Evolutionary conservation across 2,797 vertebrate genomes (phyloP), one percentile per base, ranked within the genome.

Genomic region (Periophthalmus magnuspinnatus): DNA sequence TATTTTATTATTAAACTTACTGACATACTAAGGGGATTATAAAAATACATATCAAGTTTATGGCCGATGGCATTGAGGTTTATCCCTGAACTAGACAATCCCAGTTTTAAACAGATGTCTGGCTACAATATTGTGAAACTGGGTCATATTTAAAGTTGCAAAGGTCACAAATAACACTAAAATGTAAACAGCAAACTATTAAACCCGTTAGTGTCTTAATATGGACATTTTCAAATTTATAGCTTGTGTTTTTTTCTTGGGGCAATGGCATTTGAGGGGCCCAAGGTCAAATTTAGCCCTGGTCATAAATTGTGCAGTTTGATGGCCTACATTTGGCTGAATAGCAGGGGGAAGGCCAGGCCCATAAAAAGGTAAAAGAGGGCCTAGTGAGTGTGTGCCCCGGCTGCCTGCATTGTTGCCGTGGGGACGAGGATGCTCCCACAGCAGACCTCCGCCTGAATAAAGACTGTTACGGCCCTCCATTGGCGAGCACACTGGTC

Each of bases 221-320:
- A 73, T 70, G 71, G 76, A 67, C 76, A 75, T 63, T 71, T 79
- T 79, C 81, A 74, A 13, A 81, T 81, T 91, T 81, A 81, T 60
- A 58, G 47, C 63, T 33, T 47, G 61, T 64, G 50, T 75, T 86
- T 77, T 76, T 65, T 77, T 88, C 77, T 82, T 69, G 87, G 75
- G 81, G 87, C 78, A 78, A 87, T 86, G 87, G 86, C 83, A 84
- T 92, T 92, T 92, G 84, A 89, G 86, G 82, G 87, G 78, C 90
- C 88, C 93, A 94, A 95, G 92, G 93, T 94, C 93, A 95, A 93
- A 93, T 92, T 86, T 93, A 92, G 90, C 86, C 89, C 17, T 74
- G 89, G 89, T 83, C 86, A 76, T 94, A 94, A 94, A 94, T 94
- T 86, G 82, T 87, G 86, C 88, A 89, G 90, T 93, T 94, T 94